phyloP scores from a whole-genome alignment of 2,113 vertebrate species.

The Chrysemys picta region DNA sequence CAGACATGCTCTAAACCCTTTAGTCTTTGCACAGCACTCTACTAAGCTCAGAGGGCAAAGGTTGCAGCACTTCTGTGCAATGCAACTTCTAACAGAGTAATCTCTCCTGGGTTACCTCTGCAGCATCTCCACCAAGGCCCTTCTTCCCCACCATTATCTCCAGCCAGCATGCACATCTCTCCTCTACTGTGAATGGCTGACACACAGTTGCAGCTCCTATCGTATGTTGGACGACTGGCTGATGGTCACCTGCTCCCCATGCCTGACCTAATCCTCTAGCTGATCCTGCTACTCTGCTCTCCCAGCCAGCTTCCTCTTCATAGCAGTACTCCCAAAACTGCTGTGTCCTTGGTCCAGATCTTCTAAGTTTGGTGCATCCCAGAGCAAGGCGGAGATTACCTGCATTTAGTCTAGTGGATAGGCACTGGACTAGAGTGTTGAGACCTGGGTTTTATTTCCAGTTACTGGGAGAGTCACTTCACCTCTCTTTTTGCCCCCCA shows the following conservation, averaged over 20 bases:
- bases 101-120: not conserved
- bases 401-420: not conserved
- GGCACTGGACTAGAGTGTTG: not conserved
- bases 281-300: not conserved
- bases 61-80: not conserved
- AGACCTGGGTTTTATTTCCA: not conserved
- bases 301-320: not conserved
- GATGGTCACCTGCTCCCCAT: not conserved
- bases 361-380: not conserved
- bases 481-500: not conserved
- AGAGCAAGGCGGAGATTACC: not conserved
- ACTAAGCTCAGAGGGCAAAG: not conserved
- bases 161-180: not conserved
- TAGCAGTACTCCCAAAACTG: not conserved
- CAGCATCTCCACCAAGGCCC: not conserved
- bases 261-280: not conserved
- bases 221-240: not conserved
- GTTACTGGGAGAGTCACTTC: not conserved
- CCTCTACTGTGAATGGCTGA: not conserved
- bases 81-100: not conserved
- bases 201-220: rapidly evolving
- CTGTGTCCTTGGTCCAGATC: not conserved
- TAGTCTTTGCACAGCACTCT: not conserved
- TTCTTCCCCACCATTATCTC: not conserved
- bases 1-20: not conserved